These are phyloP conservation scores for Nylanderia fulva DNA, from an alignment of 1,140 invertebrate species.

Conservation along the genomic window DNA sequence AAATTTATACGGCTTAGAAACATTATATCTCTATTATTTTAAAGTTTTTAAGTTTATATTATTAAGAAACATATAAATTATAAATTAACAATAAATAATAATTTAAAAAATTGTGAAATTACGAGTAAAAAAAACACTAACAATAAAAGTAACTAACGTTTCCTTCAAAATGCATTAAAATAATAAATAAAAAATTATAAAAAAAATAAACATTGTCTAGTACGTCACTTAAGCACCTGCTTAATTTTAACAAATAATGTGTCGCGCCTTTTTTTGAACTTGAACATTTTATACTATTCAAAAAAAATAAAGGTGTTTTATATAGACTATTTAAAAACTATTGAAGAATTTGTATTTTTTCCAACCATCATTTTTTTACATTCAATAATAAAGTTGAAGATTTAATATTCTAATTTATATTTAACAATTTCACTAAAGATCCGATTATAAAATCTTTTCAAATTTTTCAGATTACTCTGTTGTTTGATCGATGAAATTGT, in stretches of 20 bases:
- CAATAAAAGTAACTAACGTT: background rate
- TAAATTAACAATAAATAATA: background rate
- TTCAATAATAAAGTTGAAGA: conserved; percentile 3
- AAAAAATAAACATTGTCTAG: conserved; percentile 50
- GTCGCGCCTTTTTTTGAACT: background rate
- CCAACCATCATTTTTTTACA: background rate
- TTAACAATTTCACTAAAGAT: background rate
- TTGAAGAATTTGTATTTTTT: background rate
- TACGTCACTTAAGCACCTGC: too few relatives aligned
- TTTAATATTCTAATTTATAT: background rate
- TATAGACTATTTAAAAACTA: background rate
- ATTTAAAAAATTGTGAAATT: background rate
- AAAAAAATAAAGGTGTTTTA: background rate
- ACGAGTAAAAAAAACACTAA: background rate
- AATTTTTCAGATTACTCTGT: too few relatives aligned
- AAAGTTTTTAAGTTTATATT: background rate
- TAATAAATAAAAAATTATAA: conserved; percentile 7
- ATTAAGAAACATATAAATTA: background rate
- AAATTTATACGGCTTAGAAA: background rate
- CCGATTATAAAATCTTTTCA: background rate
- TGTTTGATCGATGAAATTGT: background rate
- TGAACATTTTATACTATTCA: background rate
- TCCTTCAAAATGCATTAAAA: background rate
- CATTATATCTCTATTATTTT: background rate
- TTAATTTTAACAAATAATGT: background rate